Base-by-base conservation (phyloP, 53 echinoderm and acorn worm species). In the Antedon mediterranea region DNA sequence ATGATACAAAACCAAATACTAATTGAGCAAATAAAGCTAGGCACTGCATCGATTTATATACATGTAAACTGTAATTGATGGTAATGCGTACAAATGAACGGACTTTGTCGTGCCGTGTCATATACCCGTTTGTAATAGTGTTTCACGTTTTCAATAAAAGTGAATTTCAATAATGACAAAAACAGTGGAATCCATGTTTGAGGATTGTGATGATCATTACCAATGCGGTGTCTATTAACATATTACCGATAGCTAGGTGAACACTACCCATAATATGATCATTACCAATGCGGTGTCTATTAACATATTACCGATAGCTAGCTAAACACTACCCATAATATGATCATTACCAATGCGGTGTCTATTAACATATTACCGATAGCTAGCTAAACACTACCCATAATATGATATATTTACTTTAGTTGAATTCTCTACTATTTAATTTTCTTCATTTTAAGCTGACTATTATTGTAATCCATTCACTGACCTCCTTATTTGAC, bases 401-500 rank as follows among this genome's bases (percentile, higher is more conserved):
- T n/a, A n/a, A n/a, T n/a, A n/a, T n/a, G n/a, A n/a, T n/a, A n/a
- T n/a, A n/a, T n/a, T n/a, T n/a, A n/a, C n/a, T n/a, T n/a, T n/a
- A n/a, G n/a, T n/a, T n/a, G n/a, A n/a, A n/a, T n/a, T n/a, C n/a
- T n/a, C n/a, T n/a, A n/a, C n/a, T n/a, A n/a, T n/a, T n/a, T n/a
- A n/a, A n/a, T n/a, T n/a, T n/a, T n/a, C n/a, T n/a, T n/a, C n/a
- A n/a, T n/a, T n/a, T n/a, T n/a, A n/a, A n/a, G n/a, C n/a, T n/a
- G n/a, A n/a, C n/a, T n/a, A n/a, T n/a, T n/a, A n/a, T n/a, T n/a
- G n/a, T n/a, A n/a, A 41, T 23, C 23, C 57, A 23, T 57, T 57
- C 57, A 15, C 83, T 81, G 73, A 97, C 98, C 85, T 90, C 78
- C 88, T 97, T 74, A 97, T 85, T 80, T 97, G 98, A 32, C 84